Conservation (phyloP, 1,140 invertebrate species). For the Drosophila elegans region DNA sequence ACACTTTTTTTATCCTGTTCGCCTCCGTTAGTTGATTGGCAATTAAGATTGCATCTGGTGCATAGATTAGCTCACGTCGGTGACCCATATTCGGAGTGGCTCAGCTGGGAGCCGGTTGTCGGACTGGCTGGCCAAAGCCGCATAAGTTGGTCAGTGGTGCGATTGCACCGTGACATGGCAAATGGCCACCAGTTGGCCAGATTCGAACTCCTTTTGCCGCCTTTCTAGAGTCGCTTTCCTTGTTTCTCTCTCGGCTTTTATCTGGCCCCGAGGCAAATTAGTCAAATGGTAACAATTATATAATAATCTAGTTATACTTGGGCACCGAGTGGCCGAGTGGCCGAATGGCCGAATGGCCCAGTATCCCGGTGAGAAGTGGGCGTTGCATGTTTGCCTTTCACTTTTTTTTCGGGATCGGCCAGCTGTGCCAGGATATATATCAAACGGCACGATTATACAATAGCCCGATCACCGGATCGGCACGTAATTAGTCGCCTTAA, state of each 20-base stretch:
- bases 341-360: slow-evolving; percentile 30
- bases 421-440: slow-evolving; percentile 66
- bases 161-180: slow-evolving; percentile 38
- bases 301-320: slow-evolving; percentile 68
- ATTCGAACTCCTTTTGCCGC: slow-evolving; percentile 24
- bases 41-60: slow-evolving; percentile 69
- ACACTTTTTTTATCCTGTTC: background rate
- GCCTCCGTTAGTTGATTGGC: slow-evolving; percentile 52
- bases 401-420: slow-evolving; percentile 49
- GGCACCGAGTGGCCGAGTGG: slow-evolving; percentile 14
- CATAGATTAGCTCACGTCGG: slow-evolving; percentile 58
- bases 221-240: slow-evolving; percentile 39
- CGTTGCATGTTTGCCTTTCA: slow-evolving; percentile 79
- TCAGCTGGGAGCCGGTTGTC: slow-evolving; percentile 48
- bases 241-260: slow-evolving; percentile 23
- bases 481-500: slow-evolving; percentile 36
- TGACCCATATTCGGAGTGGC: slow-evolving; percentile 60
- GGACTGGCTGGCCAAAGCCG: slow-evolving; percentile 10
- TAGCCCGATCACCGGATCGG: slow-evolving; percentile 24
- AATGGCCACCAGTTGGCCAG: slow-evolving; percentile 55
- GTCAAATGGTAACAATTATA: slow-evolving; percentile 75
- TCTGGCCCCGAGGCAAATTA: slow-evolving; percentile 62
- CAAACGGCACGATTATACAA: slow-evolving; percentile 65
- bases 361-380: slow-evolving; percentile 59
- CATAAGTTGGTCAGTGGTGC: slow-evolving; percentile 70